Base-by-base conservation (phyloP, 2,113 vertebrate genomes). In the Helogale parvula region DNA sequence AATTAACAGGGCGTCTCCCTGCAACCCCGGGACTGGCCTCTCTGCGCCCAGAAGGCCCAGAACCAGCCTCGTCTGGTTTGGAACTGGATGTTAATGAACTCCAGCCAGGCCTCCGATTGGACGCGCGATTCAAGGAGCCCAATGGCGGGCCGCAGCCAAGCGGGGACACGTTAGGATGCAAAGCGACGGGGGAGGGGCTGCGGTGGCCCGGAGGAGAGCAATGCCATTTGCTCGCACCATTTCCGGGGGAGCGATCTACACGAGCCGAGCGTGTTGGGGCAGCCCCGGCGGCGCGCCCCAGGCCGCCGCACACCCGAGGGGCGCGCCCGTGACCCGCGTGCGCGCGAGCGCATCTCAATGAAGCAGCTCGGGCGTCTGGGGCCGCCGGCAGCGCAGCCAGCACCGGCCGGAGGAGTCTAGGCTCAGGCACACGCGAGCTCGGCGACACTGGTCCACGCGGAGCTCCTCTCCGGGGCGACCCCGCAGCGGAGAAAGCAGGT, bases 161-260 rank as follows among this genome's bases (percentile, higher is more conserved):
- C 98, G 98, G 45, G 94, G 84, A 63, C 95, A 98, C 97, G 97
- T 97, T 96, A 92, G 98, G 97, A 97, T 97, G 98, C 98, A 98
- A 98, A 98, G 98, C 98, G 97, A 98, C 96, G 95, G 96, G 96
- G 96, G 79, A 97, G 98, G 95, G 98, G 98, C 96, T 83, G 98
- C 98, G 98, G 98, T 99, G 98, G 98, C 94, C 97, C 99, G 99
- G 99, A 99, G 99, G 99, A 99, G 99, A 99, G 98, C 98, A 98
- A 98, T 98, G 98, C 98, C 98, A 94, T 98, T 98, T 98, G 98
- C 98, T 99, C 98, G 97, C 98, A 11, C 12, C 16, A 1, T 54
- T 98, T 98, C 99, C 79, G 91, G 98, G 98, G 98, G 98, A 98
- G 98, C 98, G 98, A 98, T 97, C 98, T 98, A 99, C 98, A 98